Percentiles rank a stretch among this genome's conserved stretches.
Conservation (phyloP, 2,888 invertebrate species). For the Pyrocoelia pectoralis region DNA sequence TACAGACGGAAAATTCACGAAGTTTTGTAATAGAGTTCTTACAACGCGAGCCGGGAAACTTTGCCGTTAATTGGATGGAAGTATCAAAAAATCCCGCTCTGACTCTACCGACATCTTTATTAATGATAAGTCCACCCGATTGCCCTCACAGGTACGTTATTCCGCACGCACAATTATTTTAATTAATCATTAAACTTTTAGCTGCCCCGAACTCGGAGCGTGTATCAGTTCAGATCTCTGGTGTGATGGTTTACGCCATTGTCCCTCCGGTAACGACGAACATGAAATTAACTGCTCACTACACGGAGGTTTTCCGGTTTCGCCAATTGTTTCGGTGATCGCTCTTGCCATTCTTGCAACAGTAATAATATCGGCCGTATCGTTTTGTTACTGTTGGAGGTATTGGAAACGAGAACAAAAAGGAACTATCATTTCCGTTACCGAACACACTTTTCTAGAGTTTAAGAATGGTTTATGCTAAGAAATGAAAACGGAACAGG, state of each 20-base stretch:
- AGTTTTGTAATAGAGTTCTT: slow-evolving; percentile 80
- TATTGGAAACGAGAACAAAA: slow-evolving; percentile 55
- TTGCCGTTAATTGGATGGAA: slow-evolving; percentile 81
- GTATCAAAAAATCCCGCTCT: slow-evolving; percentile 72
- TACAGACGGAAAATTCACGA: slow-evolving; percentile 61
- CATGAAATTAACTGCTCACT: slow-evolving; percentile 79
- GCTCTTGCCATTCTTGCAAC: slow-evolving; percentile 48
- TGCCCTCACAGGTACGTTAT: slow-evolving; percentile 72
- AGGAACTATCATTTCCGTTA: slow-evolving; percentile 58
- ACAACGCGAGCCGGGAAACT: slow-evolving; percentile 76
- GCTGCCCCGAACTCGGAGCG: slow-evolving; percentile 82
- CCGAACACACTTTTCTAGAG: slow-evolving; percentile 59
- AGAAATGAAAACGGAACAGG: slow-evolving; percentile 18
- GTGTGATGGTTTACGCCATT: slow-evolving; percentile 83
- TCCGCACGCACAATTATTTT: background rate
- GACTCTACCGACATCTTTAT: slow-evolving; percentile 60
- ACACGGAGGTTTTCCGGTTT: slow-evolving; percentile 68
- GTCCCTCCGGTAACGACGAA: slow-evolving; percentile 84
- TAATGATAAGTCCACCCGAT: slow-evolving; percentile 68
- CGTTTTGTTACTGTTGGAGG: slow-evolving; percentile 52
- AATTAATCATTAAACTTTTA: slow-evolving; percentile 49
- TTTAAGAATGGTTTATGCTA: slow-evolving; percentile 59
- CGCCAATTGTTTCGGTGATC: slow-evolving; percentile 58
- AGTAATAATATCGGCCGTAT: slow-evolving; percentile 48
- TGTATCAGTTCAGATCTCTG: slow-evolving; percentile 80